phyloP scores from a whole-genome alignment of 2,113 vertebrate genomes.

The western clawed frog (Xenopus tropicalis) region UCB_Xtro_10.0 CM004446.2:108862001-108862500 shows the following conservation, averaged over 20 bases:
- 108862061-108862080: neutral
- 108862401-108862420: too few relatives aligned
- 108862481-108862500: too few relatives aligned
- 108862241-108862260: neutral
- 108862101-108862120: too few relatives aligned
- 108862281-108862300: constrained; percentile 39
- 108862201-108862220: constrained; percentile 11
- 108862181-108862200: constrained; percentile 21
- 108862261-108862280: constrained; percentile 13
- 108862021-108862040: neutral
- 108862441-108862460: too few relatives aligned
- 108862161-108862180: constrained; percentile 23
- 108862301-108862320: constrained; percentile 31
- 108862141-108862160: constrained; percentile 32
- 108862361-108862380: constrained; percentile 26
- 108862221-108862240: constrained; percentile 14
- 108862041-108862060: neutral
- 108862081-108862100: too few relatives aligned
- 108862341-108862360: constrained; percentile 33
- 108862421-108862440: too few relatives aligned
- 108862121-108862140: too few relatives aligned
- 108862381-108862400: neutral
- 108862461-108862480: too few relatives aligned
- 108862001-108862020: constrained; percentile 17
- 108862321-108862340: constrained; percentile 36